Evolutionary conservation across 2,797 vertebrate species (phyloP), one percentile per base, ranked within the genome.

Genomic region (Squalus acanthias): DNA sequence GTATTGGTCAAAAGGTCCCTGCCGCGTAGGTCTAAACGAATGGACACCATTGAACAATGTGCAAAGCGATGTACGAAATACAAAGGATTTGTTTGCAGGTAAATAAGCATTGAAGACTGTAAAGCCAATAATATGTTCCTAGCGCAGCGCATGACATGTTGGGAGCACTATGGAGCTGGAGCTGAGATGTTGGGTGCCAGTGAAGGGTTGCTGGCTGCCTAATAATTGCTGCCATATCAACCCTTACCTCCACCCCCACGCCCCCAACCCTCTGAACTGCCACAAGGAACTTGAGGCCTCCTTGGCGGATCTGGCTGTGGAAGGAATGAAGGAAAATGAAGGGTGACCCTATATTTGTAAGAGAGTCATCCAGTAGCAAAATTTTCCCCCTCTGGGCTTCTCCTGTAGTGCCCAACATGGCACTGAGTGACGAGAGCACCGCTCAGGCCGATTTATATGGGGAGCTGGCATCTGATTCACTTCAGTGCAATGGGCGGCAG

Each of bases 1-100:
- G 98, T 98, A 96, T 97, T 99, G 96, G 97, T 98, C 72, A 98
- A 99, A 97, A 97, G 98, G 96, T 97, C 98, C 96, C 97, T 98
- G 97, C 97, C 98, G 97, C 98, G 98, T 96, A 99, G 98, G 98
- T 98, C 98, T 63, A 99, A 98, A 97, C 98, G 98, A 96, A 97
- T 99, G 97, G 99, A 98, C 91, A 97, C 97, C 72, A 97, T 98
- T 97, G 98, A 98, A 72, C 99, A 98, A 97, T 99, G 99, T 97
- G 99, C 99, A 96, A 99, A 98, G 96, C 98, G 98, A 96, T 99
- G 99, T 97, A 99, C 98, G 96, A 98, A 99, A 96, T 99, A 98
- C 97, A 99, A 98, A 97, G 98, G 98, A 0, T 99, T 99, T 97
- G 98, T 97, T 97, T 99, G 99, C 99, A 99, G 99, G 99, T 99